Evolutionary conservation across 23 tunicate genomes (phyloP).

Genomic region (Ciona savignyi): DNA sequence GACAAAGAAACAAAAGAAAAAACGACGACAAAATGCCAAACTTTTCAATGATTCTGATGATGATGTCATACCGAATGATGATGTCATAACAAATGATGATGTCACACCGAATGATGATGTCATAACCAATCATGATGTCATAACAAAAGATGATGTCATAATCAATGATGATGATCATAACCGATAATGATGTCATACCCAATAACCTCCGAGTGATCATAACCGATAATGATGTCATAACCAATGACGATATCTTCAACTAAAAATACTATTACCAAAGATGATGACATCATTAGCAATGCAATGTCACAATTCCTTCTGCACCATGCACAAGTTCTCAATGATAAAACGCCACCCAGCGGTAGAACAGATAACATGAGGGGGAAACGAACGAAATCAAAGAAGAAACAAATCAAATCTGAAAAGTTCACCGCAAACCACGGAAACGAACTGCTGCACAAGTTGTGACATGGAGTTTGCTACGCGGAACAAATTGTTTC

Average conservation of each 20-base stretch:
- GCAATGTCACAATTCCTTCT: neutral
- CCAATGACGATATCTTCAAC: neutral
- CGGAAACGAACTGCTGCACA: conserved; percentile 23
- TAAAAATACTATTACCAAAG: too few relatives aligned
- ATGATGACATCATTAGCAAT: neutral
- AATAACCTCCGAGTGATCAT: neutral
- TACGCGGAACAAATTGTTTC: conserved; percentile 81
- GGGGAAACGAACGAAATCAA: neutral
- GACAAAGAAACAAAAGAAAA: conserved; percentile 63
- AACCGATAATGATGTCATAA: neutral
- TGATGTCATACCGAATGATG: neutral
- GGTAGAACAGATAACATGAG: neutral
- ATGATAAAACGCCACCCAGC: neutral
- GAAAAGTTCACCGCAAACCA: neutral
- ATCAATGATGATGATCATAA: neutral
- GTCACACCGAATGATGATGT: too few relatives aligned
- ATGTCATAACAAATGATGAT: neutral
- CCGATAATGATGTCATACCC: neutral
- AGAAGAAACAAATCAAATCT: neutral
- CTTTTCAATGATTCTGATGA: conserved; percentile 16
- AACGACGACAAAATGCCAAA: conserved; percentile 24
- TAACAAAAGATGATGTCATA: neutral
- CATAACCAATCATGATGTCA: neutral
- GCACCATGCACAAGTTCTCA: too few relatives aligned
- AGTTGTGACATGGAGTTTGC: conserved; percentile 45